A percentile compares a stretch with the other conserved stretches of the same genome.
phyloP scores from a whole-genome alignment of 2,888 invertebrate species.

The Scrobipalpa costella region DNA sequence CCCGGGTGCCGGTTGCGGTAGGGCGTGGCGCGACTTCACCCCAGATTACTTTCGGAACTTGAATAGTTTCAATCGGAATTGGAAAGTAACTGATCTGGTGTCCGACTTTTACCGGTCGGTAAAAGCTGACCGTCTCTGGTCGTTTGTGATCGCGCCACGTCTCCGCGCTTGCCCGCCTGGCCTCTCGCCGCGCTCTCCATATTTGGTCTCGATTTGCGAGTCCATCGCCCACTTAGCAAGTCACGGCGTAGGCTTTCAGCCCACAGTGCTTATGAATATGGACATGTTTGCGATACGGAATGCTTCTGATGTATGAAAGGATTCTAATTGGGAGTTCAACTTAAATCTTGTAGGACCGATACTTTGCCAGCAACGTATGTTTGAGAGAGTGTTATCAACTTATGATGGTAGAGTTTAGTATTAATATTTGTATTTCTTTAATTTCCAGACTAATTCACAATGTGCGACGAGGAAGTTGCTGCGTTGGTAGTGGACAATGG shows the following conservation, averaged over 20 bases:
- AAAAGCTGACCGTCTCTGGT: conserved; percentile 47
- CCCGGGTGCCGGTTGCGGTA: conserved; percentile 74
- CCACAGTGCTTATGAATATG: conserved; percentile 51
- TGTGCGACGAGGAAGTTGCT: conserved; percentile 86
- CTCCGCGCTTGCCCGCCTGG: conserved; percentile 45
- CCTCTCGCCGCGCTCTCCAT: conserved; percentile 64
- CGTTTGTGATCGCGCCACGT: conserved; percentile 66
- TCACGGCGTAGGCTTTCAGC: conserved; percentile 59
- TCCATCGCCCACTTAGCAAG: conserved; percentile 63
- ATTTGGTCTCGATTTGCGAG: conserved; percentile 66
- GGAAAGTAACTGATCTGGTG: conserved; percentile 54
- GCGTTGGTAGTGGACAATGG: conserved; percentile 98
- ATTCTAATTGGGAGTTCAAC: conserved; percentile 2
- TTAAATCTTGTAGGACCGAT: background rate
- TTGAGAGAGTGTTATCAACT: background rate
- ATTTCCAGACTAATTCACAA: conserved; percentile 71
- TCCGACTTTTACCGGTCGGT: conserved; percentile 57
- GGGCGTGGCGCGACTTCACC: conserved; percentile 74
- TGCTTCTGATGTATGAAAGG: conserved; percentile 24
- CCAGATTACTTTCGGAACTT: conserved; percentile 18
- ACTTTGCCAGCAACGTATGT: background rate
- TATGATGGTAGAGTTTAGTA: background rate
- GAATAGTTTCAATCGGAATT: conserved; percentile 24
- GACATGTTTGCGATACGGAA: conserved; percentile 36
- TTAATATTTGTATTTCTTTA: conserved; percentile 33